These are phyloP conservation scores for Calliphora vomitoria DNA, from an alignment of 2,888 invertebrate species.

Conservation along the genomic window DNA sequence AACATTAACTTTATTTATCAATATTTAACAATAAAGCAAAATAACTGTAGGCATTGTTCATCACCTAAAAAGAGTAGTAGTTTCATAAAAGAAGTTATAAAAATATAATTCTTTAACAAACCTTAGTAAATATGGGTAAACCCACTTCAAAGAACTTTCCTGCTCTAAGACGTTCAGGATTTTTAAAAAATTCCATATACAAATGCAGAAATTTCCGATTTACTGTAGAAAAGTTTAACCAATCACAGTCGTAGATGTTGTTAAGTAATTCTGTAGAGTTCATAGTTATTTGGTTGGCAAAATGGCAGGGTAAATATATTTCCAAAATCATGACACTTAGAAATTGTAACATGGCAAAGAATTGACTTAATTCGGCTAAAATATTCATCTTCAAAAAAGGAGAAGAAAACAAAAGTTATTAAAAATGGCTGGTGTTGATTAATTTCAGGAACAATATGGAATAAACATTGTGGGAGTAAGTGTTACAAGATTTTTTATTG, in stretches of 20 bases:
- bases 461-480: too few species aligned
- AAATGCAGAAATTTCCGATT: constrained; percentile 78
- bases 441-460: too few species aligned
- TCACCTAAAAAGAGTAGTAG: constrained; percentile 69
- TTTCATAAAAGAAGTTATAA: constrained; percentile 75
- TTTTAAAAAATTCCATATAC: constrained; percentile 81
- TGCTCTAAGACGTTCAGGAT: constrained; percentile 77
- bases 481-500: too few species aligned
- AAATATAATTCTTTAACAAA: constrained; percentile 47
- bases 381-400: constrained; percentile 72
- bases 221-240: constrained; percentile 76
- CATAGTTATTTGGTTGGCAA: constrained; percentile 79
- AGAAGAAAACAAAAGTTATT: neutral
- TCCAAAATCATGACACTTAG: constrained; percentile 79
- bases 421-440: too few species aligned
- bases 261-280: constrained; percentile 77
- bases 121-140: constrained; percentile 80
- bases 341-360: constrained; percentile 76
- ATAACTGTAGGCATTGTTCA: constrained; percentile 76
- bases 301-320: constrained; percentile 82
- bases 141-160: constrained; percentile 80
- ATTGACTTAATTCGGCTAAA: constrained; percentile 70
- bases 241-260: constrained; percentile 78
- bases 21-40: too few species aligned
- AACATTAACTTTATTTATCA: constrained; percentile 70